Base-by-base conservation (phyloP, 1,140 invertebrate genomes). In the Dreissena polymorpha region DNA sequence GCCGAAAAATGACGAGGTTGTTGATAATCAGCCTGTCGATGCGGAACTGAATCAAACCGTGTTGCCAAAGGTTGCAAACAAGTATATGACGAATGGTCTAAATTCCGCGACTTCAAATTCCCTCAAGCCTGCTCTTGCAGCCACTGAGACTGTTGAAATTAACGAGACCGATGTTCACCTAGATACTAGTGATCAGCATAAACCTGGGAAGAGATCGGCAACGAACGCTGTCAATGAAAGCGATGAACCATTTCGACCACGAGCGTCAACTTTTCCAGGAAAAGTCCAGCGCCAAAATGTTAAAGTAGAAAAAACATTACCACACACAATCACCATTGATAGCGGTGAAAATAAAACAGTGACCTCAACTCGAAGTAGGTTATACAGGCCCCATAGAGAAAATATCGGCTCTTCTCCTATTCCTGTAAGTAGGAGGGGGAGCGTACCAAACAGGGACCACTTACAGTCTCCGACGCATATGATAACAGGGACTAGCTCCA, bases 201-300 rank as follows among this genome's bases (percentile, higher is more conserved):
- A 49, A 39, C 60, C 39, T n/a, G 73, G 60, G 49, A 75, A 75
- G 16, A n/a, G 25, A 29, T 57, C 67, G 23, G 55, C 57, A 6
- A 51, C 53, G 23, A 49, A 80, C 25, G 51, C 78, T 12, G n/a
- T 53, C 0, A 50, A 60, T 18, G 12, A 12, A 6, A 27, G 13
- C 0, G 68, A 80, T 1, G 78, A 72, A 14, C 25, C n/a, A 16
- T 80, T 80, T 39, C 68, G 78, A 21, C 53, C 53, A 27, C 78
- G 78, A n/a, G 78, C 78, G 8, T 72, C 78, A 64, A 80, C 78
- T 57, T 80, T 80, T 51, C 78, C 78, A 8, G 78, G 78, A 63
- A 80, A 80, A 27, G 13, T 72, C 50, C 51, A 72, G 7, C 53
- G 69, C 25, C 78, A 67, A 14, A 65, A 27, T 21, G 27, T 57